Conservation (phyloP, 2,797 vertebrate genomes). For the Myotis planiceps region DNA sequence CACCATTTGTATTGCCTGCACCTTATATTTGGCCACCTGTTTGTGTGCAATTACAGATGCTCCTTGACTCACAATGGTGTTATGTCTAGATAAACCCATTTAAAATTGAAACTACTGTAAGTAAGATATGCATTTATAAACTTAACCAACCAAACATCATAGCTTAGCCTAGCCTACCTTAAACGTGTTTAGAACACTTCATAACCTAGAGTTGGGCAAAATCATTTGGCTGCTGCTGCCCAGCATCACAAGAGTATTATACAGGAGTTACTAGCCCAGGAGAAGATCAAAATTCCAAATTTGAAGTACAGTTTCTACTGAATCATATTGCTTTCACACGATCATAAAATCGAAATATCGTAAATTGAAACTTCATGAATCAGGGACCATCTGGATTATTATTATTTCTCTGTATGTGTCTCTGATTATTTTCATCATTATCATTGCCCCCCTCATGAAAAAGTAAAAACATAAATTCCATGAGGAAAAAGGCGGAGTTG, state of each 20-base stretch:
- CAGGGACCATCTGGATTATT: background rate
- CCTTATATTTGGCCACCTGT: conserved; percentile 3
- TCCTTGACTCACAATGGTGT: background rate
- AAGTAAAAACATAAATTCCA: conserved; percentile 41
- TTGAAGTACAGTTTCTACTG: background rate
- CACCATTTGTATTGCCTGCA: background rate
- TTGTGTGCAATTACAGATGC: background rate
- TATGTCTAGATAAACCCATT: background rate
- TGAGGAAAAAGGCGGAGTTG: background rate
- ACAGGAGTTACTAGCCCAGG: too few relatives aligned
- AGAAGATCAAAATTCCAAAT: background rate
- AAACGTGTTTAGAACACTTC: background rate
- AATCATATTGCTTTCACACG: background rate
- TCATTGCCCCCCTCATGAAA: conserved; percentile 17
- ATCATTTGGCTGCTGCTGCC: background rate
- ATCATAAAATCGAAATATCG: background rate
- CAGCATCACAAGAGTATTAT: background rate
- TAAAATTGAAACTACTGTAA: background rate
- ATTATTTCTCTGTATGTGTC: conserved; percentile 13
- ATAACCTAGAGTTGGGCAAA: background rate
- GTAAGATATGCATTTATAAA: background rate
- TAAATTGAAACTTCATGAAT: background rate
- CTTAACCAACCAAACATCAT: background rate
- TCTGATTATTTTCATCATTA: conserved; percentile 17
- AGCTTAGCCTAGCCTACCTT: background rate